Evolutionary conservation across 1,140 invertebrate species (phyloP).

Genomic region (Ladona fulva): DNA sequence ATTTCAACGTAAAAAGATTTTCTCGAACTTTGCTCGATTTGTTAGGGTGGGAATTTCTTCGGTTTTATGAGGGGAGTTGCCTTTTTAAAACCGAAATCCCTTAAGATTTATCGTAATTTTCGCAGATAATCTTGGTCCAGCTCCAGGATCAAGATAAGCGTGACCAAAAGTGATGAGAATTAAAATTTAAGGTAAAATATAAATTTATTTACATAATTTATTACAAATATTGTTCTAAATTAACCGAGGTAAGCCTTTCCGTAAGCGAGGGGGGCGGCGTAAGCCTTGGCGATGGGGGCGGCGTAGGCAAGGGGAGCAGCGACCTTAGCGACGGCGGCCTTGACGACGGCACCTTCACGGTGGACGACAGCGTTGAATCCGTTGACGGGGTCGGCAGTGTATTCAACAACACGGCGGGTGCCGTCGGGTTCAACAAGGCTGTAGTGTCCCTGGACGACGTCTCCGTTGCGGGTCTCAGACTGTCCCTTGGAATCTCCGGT

Average conservation of each 20-base stretch:
- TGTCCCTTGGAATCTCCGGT: conserved; percentile 26
- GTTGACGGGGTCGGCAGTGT: conserved; percentile 24
- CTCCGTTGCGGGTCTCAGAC: conserved; percentile 25
- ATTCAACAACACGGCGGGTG: conserved; percentile 23
- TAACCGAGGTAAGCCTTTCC: conserved; percentile 20
- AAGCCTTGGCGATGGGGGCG: conserved; percentile 24
- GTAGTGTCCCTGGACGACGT: conserved; percentile 38
- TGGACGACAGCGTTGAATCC: conserved; percentile 27
- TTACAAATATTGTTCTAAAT: conserved; percentile 19
- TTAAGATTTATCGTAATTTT: too few relatives aligned
- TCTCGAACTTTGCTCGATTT: too few relatives aligned
- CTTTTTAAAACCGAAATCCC: too few relatives aligned
- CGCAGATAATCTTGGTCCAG: too few relatives aligned
- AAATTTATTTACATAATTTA: too few relatives aligned
- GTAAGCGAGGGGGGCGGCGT: conserved; percentile 13
- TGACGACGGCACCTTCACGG: conserved; percentile 14
- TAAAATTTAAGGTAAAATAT: too few relatives aligned
- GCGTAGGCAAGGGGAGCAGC: too few relatives aligned
- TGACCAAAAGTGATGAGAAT: too few relatives aligned
- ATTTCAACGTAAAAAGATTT: too few relatives aligned
- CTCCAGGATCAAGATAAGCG: too few relatives aligned
- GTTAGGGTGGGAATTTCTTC: too few relatives aligned
- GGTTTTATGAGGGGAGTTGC: too few relatives aligned
- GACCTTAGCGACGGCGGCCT: conserved; percentile 29
- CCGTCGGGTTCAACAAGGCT: conserved; percentile 25